phyloP scores from a whole-genome alignment of 2,113 vertebrate species.

The Anarhynchus alexandrinus region DNA sequence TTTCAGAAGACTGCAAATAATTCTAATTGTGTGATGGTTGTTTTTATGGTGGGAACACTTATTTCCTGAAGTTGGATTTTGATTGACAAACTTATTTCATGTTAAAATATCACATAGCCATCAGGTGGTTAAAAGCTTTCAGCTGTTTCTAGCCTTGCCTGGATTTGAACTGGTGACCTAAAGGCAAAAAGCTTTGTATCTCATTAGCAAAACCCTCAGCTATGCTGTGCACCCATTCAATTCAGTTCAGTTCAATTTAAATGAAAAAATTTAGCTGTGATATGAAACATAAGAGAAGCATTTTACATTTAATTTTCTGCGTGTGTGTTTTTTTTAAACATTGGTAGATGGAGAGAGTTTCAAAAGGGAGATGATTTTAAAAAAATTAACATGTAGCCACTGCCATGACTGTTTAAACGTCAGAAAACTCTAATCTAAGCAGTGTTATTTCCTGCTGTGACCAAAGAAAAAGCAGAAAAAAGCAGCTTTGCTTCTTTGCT shows the following conservation, averaged over 20 bases:
- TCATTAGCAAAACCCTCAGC: slow-evolving; percentile 41
- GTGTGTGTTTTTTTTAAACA: neutral
- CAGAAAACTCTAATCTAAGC: slow-evolving; percentile 44
- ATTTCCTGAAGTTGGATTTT: slow-evolving; percentile 25
- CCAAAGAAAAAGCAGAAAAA: slow-evolving; percentile 53
- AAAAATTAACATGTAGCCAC: slow-evolving; percentile 38
- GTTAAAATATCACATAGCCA: slow-evolving; percentile 12
- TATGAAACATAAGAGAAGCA: slow-evolving; percentile 29
- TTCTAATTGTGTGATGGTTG: neutral
- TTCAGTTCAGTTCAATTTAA: slow-evolving; percentile 29
- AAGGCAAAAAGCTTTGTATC: slow-evolving; percentile 50
- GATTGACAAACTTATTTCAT: slow-evolving; percentile 35
- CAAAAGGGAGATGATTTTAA: slow-evolving; percentile 4
- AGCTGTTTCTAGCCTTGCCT: slow-evolving; percentile 28
- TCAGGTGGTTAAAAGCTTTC: slow-evolving; percentile 55
- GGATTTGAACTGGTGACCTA: slow-evolving; percentile 44
- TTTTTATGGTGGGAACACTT: slow-evolving; percentile 4
- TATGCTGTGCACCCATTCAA: slow-evolving; percentile 12
- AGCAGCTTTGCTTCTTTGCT: slow-evolving; percentile 42
- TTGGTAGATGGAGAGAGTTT: neutral
- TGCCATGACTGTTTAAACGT: slow-evolving; percentile 31
- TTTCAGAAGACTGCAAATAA: slow-evolving; percentile 10
- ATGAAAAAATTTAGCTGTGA: slow-evolving; percentile 29
- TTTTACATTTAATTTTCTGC: slow-evolving; percentile 44
- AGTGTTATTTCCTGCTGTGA: slow-evolving; percentile 53